phyloP scores from a whole-genome alignment of 2,888 invertebrate genomes.

The Acrobeloides nanus region DNA sequence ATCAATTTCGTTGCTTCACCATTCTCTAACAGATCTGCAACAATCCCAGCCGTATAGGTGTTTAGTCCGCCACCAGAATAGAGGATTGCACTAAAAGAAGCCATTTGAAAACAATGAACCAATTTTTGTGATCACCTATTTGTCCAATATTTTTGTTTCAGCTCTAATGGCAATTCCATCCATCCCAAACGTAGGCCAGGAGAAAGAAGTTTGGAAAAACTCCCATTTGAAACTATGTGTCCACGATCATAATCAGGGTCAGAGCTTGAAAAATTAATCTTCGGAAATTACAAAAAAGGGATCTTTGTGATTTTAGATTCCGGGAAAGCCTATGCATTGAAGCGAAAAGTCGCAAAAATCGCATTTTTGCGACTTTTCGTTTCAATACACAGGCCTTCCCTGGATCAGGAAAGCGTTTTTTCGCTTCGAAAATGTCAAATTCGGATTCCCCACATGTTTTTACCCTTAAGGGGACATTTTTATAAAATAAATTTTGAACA shows the following conservation, averaged over 20 bases:
- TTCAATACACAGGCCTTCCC: too few species aligned
- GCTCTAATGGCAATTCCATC: conserved; percentile 60
- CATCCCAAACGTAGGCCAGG: conserved; percentile 66
- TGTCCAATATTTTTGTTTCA: conserved; percentile 29
- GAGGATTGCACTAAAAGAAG: conserved; percentile 57
- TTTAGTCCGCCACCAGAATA: conserved; percentile 63
- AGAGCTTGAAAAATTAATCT: too few species aligned
- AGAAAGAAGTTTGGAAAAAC: conserved; percentile 65
- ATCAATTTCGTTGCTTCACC: conserved; percentile 56
- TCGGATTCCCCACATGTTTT: too few species aligned
- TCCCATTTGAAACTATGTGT: conserved; percentile 64
- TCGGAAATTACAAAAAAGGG: too few species aligned
- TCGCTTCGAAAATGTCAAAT: too few species aligned
- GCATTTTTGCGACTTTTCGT: too few species aligned
- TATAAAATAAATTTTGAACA: too few species aligned
- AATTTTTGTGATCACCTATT: conserved; percentile 11
- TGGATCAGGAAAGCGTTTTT: too few species aligned
- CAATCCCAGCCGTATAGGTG: conserved; percentile 62
- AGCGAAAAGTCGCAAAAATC: too few species aligned
- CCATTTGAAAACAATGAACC: neutral
- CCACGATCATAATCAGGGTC: conserved; percentile 55
- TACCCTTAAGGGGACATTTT: too few species aligned
- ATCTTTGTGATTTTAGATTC: too few species aligned
- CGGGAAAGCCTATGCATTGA: too few species aligned
- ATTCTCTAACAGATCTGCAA: conserved; percentile 56